A percentile compares a stretch with the other conserved stretches of the same genome.
Conservation (phyloP, 2,888 invertebrate genomes). For the Trichopria drosophilae region DNA sequence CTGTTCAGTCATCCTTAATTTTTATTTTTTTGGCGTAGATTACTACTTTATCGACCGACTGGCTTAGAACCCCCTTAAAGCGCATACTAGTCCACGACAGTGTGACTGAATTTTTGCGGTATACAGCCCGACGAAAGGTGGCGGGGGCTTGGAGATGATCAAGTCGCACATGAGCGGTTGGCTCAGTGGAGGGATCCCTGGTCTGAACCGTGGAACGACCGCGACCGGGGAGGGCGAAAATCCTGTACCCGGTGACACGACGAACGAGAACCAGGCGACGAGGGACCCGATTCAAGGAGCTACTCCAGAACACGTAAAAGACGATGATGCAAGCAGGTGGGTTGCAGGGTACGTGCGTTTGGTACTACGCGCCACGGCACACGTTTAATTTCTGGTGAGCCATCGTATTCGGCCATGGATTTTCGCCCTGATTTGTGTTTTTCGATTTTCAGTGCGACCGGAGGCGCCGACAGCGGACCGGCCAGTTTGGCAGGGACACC, state of each 20-base stretch:
- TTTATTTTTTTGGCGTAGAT: background rate
- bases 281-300: conserved; percentile 57
- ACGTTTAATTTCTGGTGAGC: no score
- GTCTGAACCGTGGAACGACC: conserved; percentile 64
- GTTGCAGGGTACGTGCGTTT: conserved; percentile 48
- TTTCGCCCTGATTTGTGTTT: no score
- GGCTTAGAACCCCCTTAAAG: no score
- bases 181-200: conserved; percentile 78
- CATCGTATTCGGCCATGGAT: no score
- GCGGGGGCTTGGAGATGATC: conserved; percentile 78
- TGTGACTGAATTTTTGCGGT: conserved; percentile 7
- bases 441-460: conserved; percentile 73
- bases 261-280: conserved; percentile 50
- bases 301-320: conserved; percentile 61
- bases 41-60: no score
- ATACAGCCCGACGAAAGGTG: conserved; percentile 71
- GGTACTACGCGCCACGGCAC: conserved; percentile 38
- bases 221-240: conserved; percentile 59
- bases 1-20: background rate
- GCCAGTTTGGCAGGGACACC: conserved; percentile 77
- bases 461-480: conserved; percentile 87
- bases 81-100: no score
- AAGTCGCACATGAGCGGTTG: conserved; percentile 66
- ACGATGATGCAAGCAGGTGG: conserved; percentile 78
- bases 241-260: conserved; percentile 44